Percentiles rank a stretch among this genome's conserved stretches.
Evolutionary conservation across 1,140 invertebrate species (phyloP).

Genomic region (Rhyacophila brunnea): DNA sequence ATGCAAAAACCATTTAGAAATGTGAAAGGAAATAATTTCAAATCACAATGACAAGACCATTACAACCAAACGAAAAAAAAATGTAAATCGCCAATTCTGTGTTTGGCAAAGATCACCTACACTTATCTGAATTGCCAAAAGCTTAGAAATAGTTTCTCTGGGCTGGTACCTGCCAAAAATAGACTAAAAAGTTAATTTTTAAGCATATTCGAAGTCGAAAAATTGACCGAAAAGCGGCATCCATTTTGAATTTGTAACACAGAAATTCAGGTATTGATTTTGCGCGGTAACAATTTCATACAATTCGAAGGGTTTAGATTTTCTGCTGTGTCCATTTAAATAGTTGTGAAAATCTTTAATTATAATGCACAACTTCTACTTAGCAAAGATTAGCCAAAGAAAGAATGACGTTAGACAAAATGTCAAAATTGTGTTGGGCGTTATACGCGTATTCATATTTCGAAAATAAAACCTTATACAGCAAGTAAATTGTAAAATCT

Average conservation of each 20-base stretch:
- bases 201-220: background rate
- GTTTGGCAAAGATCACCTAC: too few relatives aligned
- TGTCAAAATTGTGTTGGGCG: conserved; percentile 24
- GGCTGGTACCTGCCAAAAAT: too few relatives aligned
- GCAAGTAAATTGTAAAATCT: conserved; percentile 1
- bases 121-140: too few relatives aligned
- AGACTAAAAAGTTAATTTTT: too few relatives aligned
- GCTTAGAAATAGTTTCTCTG: too few relatives aligned
- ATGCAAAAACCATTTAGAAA: too few relatives aligned
- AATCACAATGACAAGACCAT: too few relatives aligned
- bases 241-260: conserved; percentile 20
- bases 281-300: conserved; percentile 21
- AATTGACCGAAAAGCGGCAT: conserved; percentile 10
- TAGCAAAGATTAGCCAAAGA: background rate
- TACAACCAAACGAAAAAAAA: too few relatives aligned
- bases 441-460: conserved; percentile 9
- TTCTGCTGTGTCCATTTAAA: background rate
- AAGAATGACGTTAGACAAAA: conserved; percentile 23
- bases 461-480: background rate
- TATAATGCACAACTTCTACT: too few relatives aligned
- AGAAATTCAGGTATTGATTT: conserved; percentile 22
- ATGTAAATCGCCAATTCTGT: too few relatives aligned
- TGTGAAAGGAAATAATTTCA: too few relatives aligned
- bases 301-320: too few relatives aligned
- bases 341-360: background rate